phyloP scores from a whole-genome alignment of 2,797 vertebrate genomes.

The Mus minutoides region DNA sequence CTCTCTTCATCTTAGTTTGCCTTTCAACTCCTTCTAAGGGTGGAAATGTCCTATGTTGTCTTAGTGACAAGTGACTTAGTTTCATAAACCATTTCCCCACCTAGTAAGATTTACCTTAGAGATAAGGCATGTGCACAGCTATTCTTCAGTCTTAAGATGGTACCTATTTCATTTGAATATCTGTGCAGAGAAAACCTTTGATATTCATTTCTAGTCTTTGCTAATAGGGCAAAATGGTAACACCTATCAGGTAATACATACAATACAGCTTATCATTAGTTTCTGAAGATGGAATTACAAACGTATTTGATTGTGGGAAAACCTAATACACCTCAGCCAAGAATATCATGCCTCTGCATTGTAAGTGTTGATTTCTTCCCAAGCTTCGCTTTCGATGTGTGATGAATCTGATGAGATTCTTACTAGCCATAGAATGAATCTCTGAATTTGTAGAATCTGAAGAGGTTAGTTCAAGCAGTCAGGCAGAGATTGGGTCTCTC shows the following conservation, averaged over 20 bases:
- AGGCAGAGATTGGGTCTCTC: neutral
- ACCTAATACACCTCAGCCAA: neutral
- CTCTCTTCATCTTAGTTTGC: neutral
- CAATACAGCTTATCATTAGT: neutral
- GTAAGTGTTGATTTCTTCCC: neutral
- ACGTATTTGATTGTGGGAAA: neutral
- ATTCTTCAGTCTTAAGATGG: slow-evolving; percentile 51
- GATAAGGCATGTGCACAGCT: neutral
- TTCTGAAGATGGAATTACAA: slow-evolving; percentile 39
- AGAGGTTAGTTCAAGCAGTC: neutral
- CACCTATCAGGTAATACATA: neutral
- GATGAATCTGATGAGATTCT: neutral
- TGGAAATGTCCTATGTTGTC: neutral
- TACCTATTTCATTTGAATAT: neutral
- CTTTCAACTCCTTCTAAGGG: neutral
- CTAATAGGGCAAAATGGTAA: slow-evolving; percentile 55
- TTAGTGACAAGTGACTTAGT: neutral
- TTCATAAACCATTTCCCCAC: neutral
- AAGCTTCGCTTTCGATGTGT: neutral
- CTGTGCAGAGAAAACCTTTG: neutral
- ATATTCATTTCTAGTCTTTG: slow-evolving; percentile 49
- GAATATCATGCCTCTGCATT: neutral
- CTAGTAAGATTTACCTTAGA: neutral
- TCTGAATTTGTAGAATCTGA: neutral
- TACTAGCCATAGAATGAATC: neutral